Evolutionary conservation across 2,888 invertebrate species (phyloP).

Genomic region (Perdita meconis): DNA sequence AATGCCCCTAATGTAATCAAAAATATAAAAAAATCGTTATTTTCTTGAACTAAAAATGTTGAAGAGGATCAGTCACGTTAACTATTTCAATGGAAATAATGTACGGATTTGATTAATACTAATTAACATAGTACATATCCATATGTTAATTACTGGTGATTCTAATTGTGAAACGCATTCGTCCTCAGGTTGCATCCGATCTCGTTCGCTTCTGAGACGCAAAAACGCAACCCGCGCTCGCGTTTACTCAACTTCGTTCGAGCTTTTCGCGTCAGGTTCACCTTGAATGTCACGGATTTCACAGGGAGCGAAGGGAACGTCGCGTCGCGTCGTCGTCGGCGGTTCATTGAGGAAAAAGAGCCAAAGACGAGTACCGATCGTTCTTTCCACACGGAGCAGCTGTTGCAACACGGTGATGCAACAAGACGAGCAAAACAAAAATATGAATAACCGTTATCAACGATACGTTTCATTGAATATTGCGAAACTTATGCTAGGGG

Average conservation of each 20-base stretch:
- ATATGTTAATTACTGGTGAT: too few relatives aligned
- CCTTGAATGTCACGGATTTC: slow-evolving; percentile 37
- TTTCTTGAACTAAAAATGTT: too few relatives aligned
- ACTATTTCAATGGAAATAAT: too few relatives aligned
- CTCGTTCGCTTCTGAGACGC: background rate
- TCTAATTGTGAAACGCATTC: background rate
- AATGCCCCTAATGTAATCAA: too few relatives aligned
- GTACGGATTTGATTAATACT: too few relatives aligned
- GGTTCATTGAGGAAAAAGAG: slow-evolving; percentile 30
- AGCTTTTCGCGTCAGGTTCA: slow-evolving; percentile 9
- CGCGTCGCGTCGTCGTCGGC: background rate
- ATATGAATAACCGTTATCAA: slow-evolving; percentile 42
- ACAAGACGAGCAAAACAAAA: slow-evolving; percentile 24
- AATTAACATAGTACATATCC: too few relatives aligned
- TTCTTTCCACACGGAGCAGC: background rate
- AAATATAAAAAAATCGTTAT: too few relatives aligned
- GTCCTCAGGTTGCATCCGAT: background rate
- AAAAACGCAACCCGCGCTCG: background rate
- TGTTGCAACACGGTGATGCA: slow-evolving; percentile 43
- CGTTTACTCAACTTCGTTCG: background rate
- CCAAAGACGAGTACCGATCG: slow-evolving; percentile 9
- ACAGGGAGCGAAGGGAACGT: slow-evolving; percentile 17
- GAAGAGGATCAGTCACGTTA: too few relatives aligned
- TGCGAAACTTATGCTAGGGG: slow-evolving; percentile 25
- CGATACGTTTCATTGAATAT: slow-evolving; percentile 33